Evolutionary conservation across 23 tunicate species (phyloP).

Genomic region (Oikopleura dioica): DNA sequence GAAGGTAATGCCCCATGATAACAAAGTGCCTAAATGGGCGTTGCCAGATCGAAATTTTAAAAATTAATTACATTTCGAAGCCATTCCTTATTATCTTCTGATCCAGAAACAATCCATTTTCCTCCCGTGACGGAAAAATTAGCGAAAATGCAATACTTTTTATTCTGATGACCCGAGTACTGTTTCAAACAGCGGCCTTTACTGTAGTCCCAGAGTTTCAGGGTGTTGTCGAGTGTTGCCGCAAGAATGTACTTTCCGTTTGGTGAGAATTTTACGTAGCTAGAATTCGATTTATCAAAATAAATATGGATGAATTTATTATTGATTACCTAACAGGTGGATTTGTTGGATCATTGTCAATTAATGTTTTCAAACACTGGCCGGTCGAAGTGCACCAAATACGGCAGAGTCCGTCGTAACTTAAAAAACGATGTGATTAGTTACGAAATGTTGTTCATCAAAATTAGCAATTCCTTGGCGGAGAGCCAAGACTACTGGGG

Average conservation of each 20-base stretch:
- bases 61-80: too few relatives aligned
- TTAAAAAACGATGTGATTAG: too few relatives aligned
- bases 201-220: constrained; percentile 84
- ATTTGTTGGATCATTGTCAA: constrained; percentile 78
- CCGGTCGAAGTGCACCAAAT: constrained; percentile 92
- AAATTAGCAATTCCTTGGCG: too few relatives aligned
- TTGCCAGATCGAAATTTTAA: too few relatives aligned
- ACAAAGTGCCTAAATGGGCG: too few relatives aligned
- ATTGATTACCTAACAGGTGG: too few relatives aligned
- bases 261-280: constrained; percentile 80
- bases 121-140: constrained; percentile 95
- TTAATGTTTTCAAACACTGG: constrained; percentile 72
- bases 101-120: constrained; percentile 88
- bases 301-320: too few relatives aligned
- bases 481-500: too few relatives aligned
- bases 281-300: too few relatives aligned
- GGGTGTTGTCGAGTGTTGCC: constrained; percentile 66
- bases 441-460: too few relatives aligned
- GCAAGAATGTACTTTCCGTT: constrained; percentile 92
- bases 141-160: constrained; percentile 89
- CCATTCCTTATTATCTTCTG: constrained; percentile 67
- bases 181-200: constrained; percentile 84
- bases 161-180: constrained; percentile 70
- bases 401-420: constrained; percentile 80
- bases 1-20: too few relatives aligned